Percentiles rank a stretch among this genome's conserved stretches.
Conservation (phyloP, 2,797 vertebrate genomes). For the Helarctos malayanus region DNA sequence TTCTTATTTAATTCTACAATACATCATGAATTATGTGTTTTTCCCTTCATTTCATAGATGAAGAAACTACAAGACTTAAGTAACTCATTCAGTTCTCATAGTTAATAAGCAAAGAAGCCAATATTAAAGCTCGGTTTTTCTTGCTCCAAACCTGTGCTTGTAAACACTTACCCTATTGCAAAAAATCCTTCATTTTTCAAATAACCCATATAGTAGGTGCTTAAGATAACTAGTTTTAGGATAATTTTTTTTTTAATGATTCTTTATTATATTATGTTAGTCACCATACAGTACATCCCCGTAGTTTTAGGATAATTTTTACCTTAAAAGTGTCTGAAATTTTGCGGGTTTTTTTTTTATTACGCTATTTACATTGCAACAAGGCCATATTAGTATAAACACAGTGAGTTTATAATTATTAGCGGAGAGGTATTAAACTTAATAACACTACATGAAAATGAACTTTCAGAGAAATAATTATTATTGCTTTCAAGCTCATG, state of each 20-base stretch:
- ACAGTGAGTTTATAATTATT: slow-evolving; percentile 11
- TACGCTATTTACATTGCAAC: background rate
- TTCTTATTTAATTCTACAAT: background rate
- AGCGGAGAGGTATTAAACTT: background rate
- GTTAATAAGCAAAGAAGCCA: background rate
- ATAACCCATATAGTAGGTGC: background rate
- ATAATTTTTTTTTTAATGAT: no score
- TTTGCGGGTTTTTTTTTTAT: background rate
- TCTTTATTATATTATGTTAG: no score
- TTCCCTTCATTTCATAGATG: background rate
- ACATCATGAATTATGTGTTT: background rate
- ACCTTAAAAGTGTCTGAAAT: background rate
- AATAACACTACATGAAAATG: background rate
- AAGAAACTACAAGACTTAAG: background rate
- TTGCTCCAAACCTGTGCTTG: background rate
- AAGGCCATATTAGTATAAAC: background rate
- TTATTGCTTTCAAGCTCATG: slow-evolving; percentile 4
- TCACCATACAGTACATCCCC: no score
- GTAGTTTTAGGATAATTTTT: background rate
- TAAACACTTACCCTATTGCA: background rate
- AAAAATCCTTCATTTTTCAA: background rate
- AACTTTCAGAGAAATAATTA: slow-evolving; percentile 38
- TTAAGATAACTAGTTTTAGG: background rate
- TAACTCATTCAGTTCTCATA: background rate
- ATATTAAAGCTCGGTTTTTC: background rate